Conservation (phyloP, 1,140 invertebrate genomes). For the Schlechtendalia chinensis region DNA sequence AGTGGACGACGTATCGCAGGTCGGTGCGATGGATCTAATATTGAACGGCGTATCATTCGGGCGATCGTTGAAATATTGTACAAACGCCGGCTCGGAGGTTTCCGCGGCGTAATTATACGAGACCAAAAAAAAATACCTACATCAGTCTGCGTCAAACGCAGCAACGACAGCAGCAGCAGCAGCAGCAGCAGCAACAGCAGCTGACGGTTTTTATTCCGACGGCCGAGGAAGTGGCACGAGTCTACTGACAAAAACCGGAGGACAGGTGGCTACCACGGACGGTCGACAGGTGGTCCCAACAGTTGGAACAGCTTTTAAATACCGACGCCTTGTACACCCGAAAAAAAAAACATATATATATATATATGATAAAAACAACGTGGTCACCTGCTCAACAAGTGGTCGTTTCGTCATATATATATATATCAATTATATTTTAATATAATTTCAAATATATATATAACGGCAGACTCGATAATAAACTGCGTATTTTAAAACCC, state of each 20-base stretch:
- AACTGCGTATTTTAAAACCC: background rate
- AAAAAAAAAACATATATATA: background rate
- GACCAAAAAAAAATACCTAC: constrained; percentile 34
- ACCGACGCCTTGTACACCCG: constrained; percentile 15
- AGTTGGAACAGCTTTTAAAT: constrained; percentile 49
- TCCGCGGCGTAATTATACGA: constrained; percentile 29
- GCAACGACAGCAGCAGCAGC: too few relatives aligned
- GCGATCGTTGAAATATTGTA: constrained; percentile 4
- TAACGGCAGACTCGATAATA: background rate
- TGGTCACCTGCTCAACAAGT: constrained; percentile 50
- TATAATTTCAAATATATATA: background rate
- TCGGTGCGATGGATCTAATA: too few relatives aligned
- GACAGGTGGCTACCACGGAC: constrained; percentile 40
- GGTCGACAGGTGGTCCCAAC: constrained; percentile 44
- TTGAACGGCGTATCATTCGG: too few relatives aligned
- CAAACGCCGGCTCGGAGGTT: constrained; percentile 8
- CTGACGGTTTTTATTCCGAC: constrained; percentile 17
- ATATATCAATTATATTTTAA: constrained; percentile 17
- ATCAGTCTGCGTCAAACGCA: background rate
- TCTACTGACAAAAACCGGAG: constrained; percentile 36
- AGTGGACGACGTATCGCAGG: too few relatives aligned
- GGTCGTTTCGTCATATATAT: constrained; percentile 10
- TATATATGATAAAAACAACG: background rate
- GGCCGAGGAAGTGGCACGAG: constrained; percentile 45
- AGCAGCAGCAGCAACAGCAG: constrained; percentile 14